These are phyloP conservation scores for Oncorhynchus clarkii DNA, from an alignment of 2,113 vertebrate genomes.

Conservation along the genomic window DNA sequence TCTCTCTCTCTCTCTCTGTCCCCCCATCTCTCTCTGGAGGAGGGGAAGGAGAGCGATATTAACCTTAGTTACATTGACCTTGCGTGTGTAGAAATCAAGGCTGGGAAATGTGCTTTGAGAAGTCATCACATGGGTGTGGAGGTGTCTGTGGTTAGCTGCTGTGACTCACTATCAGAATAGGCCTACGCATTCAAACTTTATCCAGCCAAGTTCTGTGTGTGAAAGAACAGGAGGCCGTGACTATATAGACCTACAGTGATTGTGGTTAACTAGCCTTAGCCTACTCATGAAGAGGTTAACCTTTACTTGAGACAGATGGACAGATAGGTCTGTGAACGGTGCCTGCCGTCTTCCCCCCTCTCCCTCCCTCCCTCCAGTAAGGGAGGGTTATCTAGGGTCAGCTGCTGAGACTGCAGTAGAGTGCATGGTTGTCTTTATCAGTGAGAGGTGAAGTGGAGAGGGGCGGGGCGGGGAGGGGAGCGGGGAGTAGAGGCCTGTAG, in stretches of 20 bases:
- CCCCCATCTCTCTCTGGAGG: not conserved
- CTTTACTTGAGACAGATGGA: not conserved
- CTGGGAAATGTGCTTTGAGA: slow-evolving; percentile 15
- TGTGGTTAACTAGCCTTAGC: not conserved
- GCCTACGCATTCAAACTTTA: too few species aligned
- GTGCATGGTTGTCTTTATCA: slow-evolving; percentile 26
- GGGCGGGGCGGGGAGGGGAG: not conserved
- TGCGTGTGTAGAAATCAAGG: not conserved
- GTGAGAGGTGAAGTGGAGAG: not conserved
- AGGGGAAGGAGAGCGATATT: not conserved
- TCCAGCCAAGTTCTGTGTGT: too few species aligned
- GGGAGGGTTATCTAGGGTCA: slow-evolving; percentile 45
- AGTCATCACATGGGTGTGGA: not conserved
- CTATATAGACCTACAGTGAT: not conserved
- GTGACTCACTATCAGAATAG: not conserved
- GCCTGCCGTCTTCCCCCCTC: not conserved
- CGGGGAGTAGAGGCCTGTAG: not conserved
- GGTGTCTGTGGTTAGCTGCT: not conserved
- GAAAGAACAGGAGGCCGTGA: too few species aligned
- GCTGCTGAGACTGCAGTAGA: slow-evolving; percentile 28
- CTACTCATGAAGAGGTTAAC: not conserved
- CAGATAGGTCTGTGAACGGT: not conserved
- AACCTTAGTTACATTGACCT: too few species aligned
- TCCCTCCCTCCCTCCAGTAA: slow-evolving; percentile 2
- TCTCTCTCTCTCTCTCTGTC: not conserved